Percentiles rank a stretch among this genome's conserved stretches.
phyloP scores from a whole-genome alignment of 2,888 invertebrate genomes.

The Leptarthrus brevirostris region DNA sequence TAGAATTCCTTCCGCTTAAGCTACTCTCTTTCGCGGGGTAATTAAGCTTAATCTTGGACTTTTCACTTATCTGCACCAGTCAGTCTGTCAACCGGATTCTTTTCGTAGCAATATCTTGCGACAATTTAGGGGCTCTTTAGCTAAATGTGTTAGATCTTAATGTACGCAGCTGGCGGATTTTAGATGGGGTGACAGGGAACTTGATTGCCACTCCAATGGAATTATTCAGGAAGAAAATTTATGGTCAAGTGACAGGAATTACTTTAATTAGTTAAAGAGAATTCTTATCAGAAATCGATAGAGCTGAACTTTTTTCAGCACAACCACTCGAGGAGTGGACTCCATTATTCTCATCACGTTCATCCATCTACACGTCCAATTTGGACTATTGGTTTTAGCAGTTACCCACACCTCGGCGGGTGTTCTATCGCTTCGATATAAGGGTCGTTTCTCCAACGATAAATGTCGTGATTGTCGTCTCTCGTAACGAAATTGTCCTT shows the following conservation, averaged over 20 bases:
- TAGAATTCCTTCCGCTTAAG: constrained; percentile 53
- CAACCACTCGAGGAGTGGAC: not conserved
- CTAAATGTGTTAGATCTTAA: too few relatives aligned
- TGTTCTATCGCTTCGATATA: not conserved
- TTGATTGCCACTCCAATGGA: not conserved
- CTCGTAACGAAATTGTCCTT: constrained; percentile 23
- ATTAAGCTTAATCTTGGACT: constrained; percentile 34
- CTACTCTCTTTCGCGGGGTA: constrained; percentile 13
- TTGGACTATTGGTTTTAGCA: constrained; percentile 54
- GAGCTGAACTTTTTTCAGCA: not conserved
- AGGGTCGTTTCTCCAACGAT: constrained; percentile 29
- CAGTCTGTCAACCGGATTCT: constrained; percentile 29
- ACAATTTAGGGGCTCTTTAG: not conserved
- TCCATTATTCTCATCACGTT: constrained; percentile 55
- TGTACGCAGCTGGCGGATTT: too few relatives aligned
- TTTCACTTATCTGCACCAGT: constrained; percentile 28
- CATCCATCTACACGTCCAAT: constrained; percentile 54
- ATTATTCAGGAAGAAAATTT: not conserved
- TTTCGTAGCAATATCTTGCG: not conserved
- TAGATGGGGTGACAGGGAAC: not conserved
- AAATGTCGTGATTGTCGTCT: constrained; percentile 40
- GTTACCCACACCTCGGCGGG: constrained; percentile 26
- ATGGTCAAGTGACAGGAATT: constrained; percentile 12
- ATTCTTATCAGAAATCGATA: constrained; percentile 20
- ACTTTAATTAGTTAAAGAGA: constrained; percentile 27